Conservation (phyloP, 2,113 vertebrate species). For the Colossoma macropomum region DNA sequence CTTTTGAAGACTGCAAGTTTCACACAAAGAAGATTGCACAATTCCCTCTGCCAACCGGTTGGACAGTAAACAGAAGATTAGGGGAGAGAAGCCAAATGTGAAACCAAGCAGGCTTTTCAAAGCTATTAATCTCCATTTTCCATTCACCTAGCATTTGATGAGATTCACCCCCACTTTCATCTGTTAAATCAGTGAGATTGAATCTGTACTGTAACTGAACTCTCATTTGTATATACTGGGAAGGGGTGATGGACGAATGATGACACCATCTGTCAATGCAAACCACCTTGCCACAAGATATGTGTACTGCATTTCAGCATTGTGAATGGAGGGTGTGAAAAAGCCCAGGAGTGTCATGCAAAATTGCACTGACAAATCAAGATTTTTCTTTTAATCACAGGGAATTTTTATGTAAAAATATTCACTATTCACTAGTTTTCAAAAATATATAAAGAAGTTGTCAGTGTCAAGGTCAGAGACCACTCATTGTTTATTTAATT, state of each 20-base stretch:
- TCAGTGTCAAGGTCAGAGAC: too few species aligned
- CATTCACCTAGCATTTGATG: conserved; percentile 51
- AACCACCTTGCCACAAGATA: background rate
- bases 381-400: background rate
- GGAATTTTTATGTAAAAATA: background rate
- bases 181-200: conserved; percentile 3
- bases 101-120: conserved; percentile 51
- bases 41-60: conserved; percentile 48
- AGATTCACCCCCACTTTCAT: conserved; percentile 38
- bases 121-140: conserved; percentile 55
- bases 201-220: conserved; percentile 42
- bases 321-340: background rate
- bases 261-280: background rate
- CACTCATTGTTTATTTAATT: too few species aligned
- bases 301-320: background rate
- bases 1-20: conserved; percentile 60
- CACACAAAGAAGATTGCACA: conserved; percentile 63
- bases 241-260: background rate
- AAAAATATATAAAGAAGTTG: too few species aligned
- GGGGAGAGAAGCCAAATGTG: conserved; percentile 46
- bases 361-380: background rate
- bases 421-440: too few species aligned
- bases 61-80: conserved; percentile 61
- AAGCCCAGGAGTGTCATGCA: background rate
- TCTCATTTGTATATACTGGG: conserved; percentile 9